Conservation (phyloP, 2,888 invertebrate genomes). For the Aleiodes alternator region DNA sequence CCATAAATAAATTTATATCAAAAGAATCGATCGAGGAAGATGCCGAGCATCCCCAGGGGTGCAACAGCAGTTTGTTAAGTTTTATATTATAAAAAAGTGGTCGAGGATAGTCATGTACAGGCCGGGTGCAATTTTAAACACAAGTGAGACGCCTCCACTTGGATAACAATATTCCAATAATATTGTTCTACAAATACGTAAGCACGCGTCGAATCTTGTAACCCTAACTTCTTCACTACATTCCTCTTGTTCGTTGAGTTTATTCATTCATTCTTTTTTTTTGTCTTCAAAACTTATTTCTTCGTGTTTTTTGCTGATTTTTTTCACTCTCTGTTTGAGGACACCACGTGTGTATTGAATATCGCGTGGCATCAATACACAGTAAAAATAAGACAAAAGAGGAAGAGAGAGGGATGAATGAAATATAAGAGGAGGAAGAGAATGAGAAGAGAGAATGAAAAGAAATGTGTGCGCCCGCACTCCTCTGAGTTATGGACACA, state of each 20-base stretch:
- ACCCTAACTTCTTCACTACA: constrained; percentile 20
- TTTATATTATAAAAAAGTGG: constrained; percentile 18
- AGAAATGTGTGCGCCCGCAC: constrained; percentile 27
- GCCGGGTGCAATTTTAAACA: constrained; percentile 6
- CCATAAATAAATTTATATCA: constrained; percentile 33
- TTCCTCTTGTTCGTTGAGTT: constrained; percentile 1
- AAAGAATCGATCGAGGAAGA: constrained; percentile 35
- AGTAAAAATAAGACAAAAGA: constrained; percentile 26
- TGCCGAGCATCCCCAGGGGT: constrained; percentile 22
- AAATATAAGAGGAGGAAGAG: constrained; percentile 2
- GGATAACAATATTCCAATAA: constrained; percentile 56
- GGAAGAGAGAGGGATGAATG: background rate
- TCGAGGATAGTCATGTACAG: constrained; percentile 11
- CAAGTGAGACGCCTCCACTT: constrained; percentile 18
- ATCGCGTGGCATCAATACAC: constrained; percentile 18
- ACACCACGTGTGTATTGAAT: constrained; percentile 25
- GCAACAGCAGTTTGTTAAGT: constrained; percentile 46
- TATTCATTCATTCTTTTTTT: background rate
- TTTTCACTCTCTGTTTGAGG: constrained; percentile 6
- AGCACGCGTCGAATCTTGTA: constrained; percentile 54
- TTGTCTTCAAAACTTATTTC: background rate
- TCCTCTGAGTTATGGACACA: constrained; percentile 67
- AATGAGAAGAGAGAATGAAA: constrained; percentile 13
- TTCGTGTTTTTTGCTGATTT: background rate
- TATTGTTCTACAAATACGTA: constrained; percentile 68